phyloP scores from a whole-genome alignment of 1,140 invertebrate species.

The Melipona quadrifasciata region DNA sequence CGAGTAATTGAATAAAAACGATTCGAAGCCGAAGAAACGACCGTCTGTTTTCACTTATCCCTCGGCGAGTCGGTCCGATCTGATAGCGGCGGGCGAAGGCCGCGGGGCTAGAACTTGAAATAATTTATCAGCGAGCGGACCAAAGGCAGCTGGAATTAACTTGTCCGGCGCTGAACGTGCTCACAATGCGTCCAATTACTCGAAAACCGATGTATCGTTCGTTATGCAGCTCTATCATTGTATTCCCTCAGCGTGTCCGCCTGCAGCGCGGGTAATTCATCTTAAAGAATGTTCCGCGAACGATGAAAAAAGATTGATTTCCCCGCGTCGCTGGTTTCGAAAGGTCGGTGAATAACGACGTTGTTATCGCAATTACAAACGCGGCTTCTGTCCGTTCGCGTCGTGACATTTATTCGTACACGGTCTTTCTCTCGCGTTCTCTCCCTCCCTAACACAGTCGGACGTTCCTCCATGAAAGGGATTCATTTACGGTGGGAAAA shows the following conservation, averaged over 20 bases:
- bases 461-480: no score
- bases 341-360: constrained; percentile 19
- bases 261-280: constrained; percentile 38
- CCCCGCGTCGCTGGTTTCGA: neutral
- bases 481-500: neutral
- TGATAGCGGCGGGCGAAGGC: neutral
- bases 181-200: constrained; percentile 68
- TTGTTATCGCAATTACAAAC: constrained; percentile 16
- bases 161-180: constrained; percentile 12
- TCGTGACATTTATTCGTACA: neutral
- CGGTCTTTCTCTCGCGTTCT: neutral
- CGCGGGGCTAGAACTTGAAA: neutral
- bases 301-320: constrained; percentile 7
- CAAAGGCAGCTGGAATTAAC: constrained; percentile 42
- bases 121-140: constrained; percentile 25
- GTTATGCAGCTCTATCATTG: constrained; percentile 61
- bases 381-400: neutral
- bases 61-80: neutral
- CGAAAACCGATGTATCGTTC: constrained; percentile 67
- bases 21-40: neutral
- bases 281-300: neutral
- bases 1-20: constrained; percentile 30
- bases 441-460: no score
- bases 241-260: neutral
- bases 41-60: constrained; percentile 14